Percentiles rank a stretch among this genome's conserved stretches.
phyloP scores from a whole-genome alignment of 2,888 invertebrate species.

The Dicycla oo region DNA sequence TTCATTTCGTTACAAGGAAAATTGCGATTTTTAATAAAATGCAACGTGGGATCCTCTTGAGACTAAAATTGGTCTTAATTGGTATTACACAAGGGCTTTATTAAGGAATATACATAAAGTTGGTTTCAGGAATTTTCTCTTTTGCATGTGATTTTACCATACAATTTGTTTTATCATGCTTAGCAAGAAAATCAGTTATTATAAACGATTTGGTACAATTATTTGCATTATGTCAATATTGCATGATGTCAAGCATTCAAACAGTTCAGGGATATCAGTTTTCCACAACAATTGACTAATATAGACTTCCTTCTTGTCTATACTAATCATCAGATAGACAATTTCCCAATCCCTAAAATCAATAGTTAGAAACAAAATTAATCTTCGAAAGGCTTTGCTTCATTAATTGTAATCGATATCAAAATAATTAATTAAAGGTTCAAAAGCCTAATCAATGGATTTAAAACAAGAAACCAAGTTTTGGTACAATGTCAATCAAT shows the following conservation, averaged over 20 bases:
- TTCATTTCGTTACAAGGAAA: constrained; percentile 58
- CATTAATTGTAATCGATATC: neutral
- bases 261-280: no score
- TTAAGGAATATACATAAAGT: neutral
- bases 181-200: neutral
- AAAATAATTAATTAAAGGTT: constrained; percentile 14
- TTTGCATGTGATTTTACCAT: neutral
- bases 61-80: constrained; percentile 23
- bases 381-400: neutral
- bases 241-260: neutral
- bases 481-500: constrained; percentile 28
- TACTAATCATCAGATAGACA: neutral
- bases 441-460: constrained; percentile 27
- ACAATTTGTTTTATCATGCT: neutral
- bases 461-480: constrained; percentile 32
- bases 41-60: constrained; percentile 34
- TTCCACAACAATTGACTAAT: neutral
- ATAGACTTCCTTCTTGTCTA: neutral
- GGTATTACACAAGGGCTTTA: constrained; percentile 14
- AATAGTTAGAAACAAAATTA: neutral
- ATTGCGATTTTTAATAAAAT: constrained; percentile 57
- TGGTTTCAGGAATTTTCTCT: neutral
- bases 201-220: neutral
- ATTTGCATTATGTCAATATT: neutral
- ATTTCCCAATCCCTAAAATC: no score